These are phyloP conservation scores for Sebastes reedi DNA, from an alignment of 2,797 vertebrate genomes.

Conservation along the genomic window DNA sequence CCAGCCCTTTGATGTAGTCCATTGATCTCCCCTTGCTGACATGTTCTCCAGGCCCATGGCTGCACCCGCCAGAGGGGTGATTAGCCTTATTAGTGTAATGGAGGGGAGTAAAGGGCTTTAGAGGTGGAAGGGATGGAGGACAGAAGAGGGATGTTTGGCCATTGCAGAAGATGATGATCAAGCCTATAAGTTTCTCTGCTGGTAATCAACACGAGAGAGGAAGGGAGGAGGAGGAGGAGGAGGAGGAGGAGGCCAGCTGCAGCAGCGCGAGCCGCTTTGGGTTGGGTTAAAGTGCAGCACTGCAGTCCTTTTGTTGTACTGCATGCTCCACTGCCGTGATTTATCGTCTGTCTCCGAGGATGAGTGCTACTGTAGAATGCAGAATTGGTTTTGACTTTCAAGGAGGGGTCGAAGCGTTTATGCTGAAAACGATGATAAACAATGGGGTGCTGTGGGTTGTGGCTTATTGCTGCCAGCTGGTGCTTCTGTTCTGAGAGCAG, in stretches of 20 bases:
- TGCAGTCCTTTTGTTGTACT: conserved; percentile 61
- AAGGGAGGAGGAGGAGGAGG: conserved; percentile 10
- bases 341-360: conserved; percentile 53
- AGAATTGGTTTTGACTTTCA: conserved; percentile 60
- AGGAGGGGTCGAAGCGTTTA: conserved; percentile 23
- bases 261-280: conserved; percentile 21
- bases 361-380: conserved; percentile 44
- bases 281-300: conserved; percentile 67
- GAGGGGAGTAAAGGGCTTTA: conserved; percentile 72
- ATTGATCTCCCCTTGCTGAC: conserved; percentile 80
- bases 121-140: conserved; percentile 63
- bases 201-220: conserved; percentile 36
- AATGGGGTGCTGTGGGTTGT: conserved; percentile 24
- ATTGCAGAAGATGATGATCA: conserved; percentile 59
- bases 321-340: conserved; percentile 54
- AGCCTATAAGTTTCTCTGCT: conserved; percentile 39
- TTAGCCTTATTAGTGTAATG: conserved; percentile 82
- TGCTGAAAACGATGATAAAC: conserved; percentile 46
- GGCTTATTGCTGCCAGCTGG: conserved; percentile 45
- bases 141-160: conserved; percentile 31
- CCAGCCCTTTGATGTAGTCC: conserved; percentile 80
- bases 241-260: conserved; percentile 41
- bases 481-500: conserved; percentile 31
- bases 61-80: conserved; percentile 73
- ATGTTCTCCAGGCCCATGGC: conserved; percentile 72